These are phyloP conservation scores for Petrophora chlorosata DNA, from an alignment of 2,888 invertebrate genomes.

Conservation along the genomic window DNA sequence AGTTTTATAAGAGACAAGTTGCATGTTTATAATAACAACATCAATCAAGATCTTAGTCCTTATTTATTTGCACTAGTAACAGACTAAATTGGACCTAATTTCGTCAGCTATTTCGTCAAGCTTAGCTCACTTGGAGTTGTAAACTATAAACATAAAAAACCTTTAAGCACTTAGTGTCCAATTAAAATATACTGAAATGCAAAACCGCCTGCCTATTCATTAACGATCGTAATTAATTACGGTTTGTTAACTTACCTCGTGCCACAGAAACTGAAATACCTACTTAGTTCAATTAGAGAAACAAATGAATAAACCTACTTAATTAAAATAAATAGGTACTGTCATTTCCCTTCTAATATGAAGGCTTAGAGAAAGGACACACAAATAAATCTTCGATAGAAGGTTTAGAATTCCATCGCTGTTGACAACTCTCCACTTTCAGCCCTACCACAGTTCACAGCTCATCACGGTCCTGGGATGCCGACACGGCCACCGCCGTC, in stretches of 20 bases:
- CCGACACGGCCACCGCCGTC: conserved; percentile 21
- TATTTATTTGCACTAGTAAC: conserved; percentile 1
- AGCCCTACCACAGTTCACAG: conserved; percentile 14
- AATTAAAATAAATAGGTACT: background rate
- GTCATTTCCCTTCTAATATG: too few relatives aligned
- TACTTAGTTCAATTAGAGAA: conserved; percentile 11
- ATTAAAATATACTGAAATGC: conserved; percentile 35
- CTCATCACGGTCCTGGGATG: conserved; percentile 23
- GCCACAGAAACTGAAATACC: conserved; percentile 17
- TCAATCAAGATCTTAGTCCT: background rate
- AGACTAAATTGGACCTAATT: conserved; percentile 1
- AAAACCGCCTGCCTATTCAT: conserved; percentile 28
- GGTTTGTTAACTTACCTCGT: conserved; percentile 26
- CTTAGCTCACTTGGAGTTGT: background rate
- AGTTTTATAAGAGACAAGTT: conserved; percentile 5
- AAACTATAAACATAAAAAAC: conserved; percentile 11
- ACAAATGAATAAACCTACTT: conserved; percentile 6
- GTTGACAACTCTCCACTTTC: background rate
- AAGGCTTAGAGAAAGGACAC: too few relatives aligned
- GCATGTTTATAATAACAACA: conserved; percentile 1
- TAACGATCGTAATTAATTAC: conserved; percentile 31
- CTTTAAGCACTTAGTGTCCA: conserved; percentile 23
- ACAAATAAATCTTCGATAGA: background rate
- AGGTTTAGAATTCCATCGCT: too few relatives aligned
- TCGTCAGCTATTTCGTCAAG: conserved; percentile 6